Evolutionary conservation across 1,140 invertebrate genomes (phyloP), one percentile per base, ranked within the genome.

Genomic region (Theocolax elegans): DNA sequence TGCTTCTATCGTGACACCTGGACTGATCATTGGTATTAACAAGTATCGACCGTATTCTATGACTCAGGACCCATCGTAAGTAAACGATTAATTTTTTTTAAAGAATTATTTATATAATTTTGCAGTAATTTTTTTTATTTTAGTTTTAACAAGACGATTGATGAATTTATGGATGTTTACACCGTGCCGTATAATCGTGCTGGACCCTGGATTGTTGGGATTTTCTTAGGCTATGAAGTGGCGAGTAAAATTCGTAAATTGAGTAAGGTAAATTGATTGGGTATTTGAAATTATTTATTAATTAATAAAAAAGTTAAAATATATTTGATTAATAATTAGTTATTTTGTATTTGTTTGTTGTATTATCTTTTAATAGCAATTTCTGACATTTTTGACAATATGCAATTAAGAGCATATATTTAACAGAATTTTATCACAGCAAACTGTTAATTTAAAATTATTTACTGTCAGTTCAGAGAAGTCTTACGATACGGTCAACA

Each of bases 151-250:
- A 35, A 12, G 38, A 40, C 17, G 6, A 3, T n/a, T 44, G 13
- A 44, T 44, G 3, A 9, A 15, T 44, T 44, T 3, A 44, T 9
- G 3, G 9, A 44, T 25, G 44, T 62, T 48, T 62, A 62, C 35
- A 0, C 17, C 29, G 42, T 54, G 42, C 29, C 59, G n/a, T 40
- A 74, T 25, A 53, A 10, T 21, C 64, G 72, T 27, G 58, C 74
- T 0, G 19, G 71, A 21, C 67, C 74, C 0, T 71, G 77, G 62
- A 21, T 78, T 0, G 68, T 78, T 35, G 63, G 72, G 19, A 72
- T 75, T 2, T 21, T 74, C 12, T 58, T 76, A 12, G 78, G 76
- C 1, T 77, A 75, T 38, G 17, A 46, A 31, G 6, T 62, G n/a
- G 25, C 31, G 0, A n/a, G 23, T 21, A 70, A 68, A 59, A 40